Conservation (phyloP, 2,888 invertebrate species). For the Thecocarcelia acutangulata region DNA sequence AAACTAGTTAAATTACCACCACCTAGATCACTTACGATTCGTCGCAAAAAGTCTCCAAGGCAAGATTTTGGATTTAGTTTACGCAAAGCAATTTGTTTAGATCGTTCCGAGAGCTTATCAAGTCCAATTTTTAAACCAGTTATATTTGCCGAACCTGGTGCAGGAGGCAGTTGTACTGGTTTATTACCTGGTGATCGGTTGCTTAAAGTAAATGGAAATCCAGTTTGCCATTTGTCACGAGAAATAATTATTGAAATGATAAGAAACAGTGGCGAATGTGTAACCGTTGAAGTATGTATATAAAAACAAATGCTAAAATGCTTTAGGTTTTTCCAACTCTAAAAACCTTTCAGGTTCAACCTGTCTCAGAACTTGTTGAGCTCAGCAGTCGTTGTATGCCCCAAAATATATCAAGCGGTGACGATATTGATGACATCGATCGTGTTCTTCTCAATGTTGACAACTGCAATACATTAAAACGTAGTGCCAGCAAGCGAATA, state of each 20-base stretch:
- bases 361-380: conserved; percentile 95
- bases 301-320: neutral
- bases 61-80: conserved; percentile 97
- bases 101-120: conserved; percentile 83
- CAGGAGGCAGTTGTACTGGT: conserved; percentile 88
- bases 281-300: conserved; percentile 89
- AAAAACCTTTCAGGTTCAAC: conserved; percentile 89
- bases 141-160: conserved; percentile 95
- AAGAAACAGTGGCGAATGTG: conserved; percentile 90
- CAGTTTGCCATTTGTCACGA: conserved; percentile 91
- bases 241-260: conserved; percentile 97
- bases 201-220: conserved; percentile 93
- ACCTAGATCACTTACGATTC: conserved; percentile 89
- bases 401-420: conserved; percentile 66
- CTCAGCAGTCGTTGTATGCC: conserved; percentile 88
- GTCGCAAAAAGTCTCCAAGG: conserved; percentile 90
- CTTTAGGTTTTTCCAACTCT: neutral
- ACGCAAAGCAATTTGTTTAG: conserved; percentile 91
- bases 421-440: conserved; percentile 76
- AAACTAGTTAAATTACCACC: conserved; percentile 86
- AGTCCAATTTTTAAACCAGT: conserved; percentile 83
- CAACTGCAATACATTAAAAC: conserved; percentile 88
- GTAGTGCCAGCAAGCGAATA: conserved; percentile 91
- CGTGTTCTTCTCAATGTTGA: conserved; percentile 76
- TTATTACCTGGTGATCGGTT: conserved; percentile 96